phyloP scores from a whole-genome alignment of 37 sponge, comb jelly and placozoan species.

The Dysidea cf. avara region DNA sequence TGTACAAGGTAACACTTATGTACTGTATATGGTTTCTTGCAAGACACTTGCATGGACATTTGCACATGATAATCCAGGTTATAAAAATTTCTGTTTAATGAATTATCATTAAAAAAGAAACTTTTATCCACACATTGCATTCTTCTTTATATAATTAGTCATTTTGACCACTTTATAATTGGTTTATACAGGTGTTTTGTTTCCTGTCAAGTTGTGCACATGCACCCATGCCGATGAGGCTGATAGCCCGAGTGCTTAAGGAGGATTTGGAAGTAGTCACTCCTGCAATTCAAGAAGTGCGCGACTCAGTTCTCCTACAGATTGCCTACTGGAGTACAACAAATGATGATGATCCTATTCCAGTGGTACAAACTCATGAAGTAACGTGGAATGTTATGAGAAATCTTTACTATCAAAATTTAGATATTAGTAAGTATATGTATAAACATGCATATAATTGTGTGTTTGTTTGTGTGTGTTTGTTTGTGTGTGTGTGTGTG shows the following conservation, averaged over 20 bases:
- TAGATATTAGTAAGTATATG: background rate
- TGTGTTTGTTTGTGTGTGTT: no score
- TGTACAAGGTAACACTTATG: background rate
- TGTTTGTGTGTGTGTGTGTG: no score
- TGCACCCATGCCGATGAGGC: slow-evolving; percentile 6
- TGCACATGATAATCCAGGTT: no score
- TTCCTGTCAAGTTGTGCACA: slow-evolving; percentile 2
- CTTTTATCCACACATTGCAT: no score
- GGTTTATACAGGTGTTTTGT: background rate
- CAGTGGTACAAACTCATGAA: slow-evolving; percentile 3
- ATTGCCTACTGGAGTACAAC: background rate
- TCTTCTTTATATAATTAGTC: no score
- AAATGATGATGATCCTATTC: slow-evolving; percentile 1
- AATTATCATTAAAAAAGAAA: no score
- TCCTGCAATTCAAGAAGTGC: background rate
- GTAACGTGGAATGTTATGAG: slow-evolving; percentile 6
- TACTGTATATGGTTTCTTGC: no score
- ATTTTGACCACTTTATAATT: no score
- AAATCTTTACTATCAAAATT: background rate
- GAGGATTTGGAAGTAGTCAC: slow-evolving; percentile 4
- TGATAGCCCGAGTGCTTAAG: slow-evolving; percentile 2
- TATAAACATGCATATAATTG: no score
- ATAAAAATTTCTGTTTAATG: no score
- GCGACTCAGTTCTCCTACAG: slow-evolving; percentile 5
- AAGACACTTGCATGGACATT: no score